Conservation (phyloP, 1,140 invertebrate genomes). For the Drosophila miranda region DNA sequence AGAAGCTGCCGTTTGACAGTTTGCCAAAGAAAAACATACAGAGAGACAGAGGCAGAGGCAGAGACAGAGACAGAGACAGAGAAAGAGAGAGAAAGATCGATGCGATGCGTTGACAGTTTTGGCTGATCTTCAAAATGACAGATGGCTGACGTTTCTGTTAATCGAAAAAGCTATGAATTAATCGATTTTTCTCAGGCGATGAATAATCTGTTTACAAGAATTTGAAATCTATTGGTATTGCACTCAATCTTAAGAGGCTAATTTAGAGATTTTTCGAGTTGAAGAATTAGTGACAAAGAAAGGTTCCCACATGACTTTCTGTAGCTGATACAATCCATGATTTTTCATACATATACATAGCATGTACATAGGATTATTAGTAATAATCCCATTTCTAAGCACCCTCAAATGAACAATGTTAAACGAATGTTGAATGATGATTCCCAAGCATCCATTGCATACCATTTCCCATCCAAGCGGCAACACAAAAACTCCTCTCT, state of each 20-base stretch:
- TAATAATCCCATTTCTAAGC: no score
- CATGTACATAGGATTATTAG: no score
- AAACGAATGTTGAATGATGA: no score
- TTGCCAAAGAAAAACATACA: conserved; percentile 38
- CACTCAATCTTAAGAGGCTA: no score
- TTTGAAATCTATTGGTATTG: neutral
- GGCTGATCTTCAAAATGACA: conserved; percentile 27
- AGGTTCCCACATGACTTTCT: no score
- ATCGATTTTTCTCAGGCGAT: conserved; percentile 12
- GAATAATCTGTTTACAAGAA: neutral
- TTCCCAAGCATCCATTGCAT: no score
- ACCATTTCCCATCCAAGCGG: neutral
- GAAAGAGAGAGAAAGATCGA: conserved; percentile 36
- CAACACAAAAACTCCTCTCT: no score
- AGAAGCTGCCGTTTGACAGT: conserved; percentile 47
- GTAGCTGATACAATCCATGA: no score
- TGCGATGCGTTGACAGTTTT: conserved; percentile 54
- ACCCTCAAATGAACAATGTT: no score
- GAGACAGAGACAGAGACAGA: neutral
- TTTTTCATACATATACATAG: no score
- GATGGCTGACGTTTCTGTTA: conserved; percentile 4
- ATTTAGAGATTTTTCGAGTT: no score
- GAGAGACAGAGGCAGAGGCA: neutral
- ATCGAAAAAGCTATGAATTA: conserved; percentile 26
- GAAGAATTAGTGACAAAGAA: no score